Conservation (phyloP, 2,888 invertebrate genomes). For the Atrina japonica region DNA sequence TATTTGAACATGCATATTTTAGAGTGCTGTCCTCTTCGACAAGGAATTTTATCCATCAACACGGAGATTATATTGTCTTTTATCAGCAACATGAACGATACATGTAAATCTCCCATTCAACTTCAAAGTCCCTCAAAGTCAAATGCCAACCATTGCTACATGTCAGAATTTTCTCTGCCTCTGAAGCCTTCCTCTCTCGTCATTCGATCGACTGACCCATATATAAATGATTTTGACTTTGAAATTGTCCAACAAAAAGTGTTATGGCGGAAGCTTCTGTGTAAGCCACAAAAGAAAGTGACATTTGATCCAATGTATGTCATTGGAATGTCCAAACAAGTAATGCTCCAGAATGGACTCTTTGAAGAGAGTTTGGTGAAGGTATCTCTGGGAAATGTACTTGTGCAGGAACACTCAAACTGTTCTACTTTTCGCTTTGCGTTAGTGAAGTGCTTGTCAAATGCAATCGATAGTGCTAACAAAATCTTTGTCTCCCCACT, state of each 20-base stretch:
- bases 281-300: slow-evolving; percentile 57
- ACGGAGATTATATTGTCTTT: slow-evolving; percentile 71
- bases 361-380: slow-evolving; percentile 72
- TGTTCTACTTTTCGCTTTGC: slow-evolving; percentile 48
- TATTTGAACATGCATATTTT: slow-evolving; percentile 67
- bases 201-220: slow-evolving; percentile 44
- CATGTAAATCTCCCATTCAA: slow-evolving; percentile 18
- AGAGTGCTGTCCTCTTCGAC: slow-evolving; percentile 70
- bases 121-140: slow-evolving; percentile 46
- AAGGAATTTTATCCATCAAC: slow-evolving; percentile 63
- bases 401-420: slow-evolving; percentile 16
- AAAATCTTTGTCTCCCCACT: slow-evolving; percentile 71
- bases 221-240: slow-evolving; percentile 44
- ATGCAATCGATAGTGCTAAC: slow-evolving; percentile 58
- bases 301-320: slow-evolving; percentile 68
- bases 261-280: slow-evolving; percentile 64
- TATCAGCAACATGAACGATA: slow-evolving; percentile 50
- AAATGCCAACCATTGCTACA: slow-evolving; percentile 50
- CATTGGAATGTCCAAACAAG: slow-evolving; percentile 68
- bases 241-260: slow-evolving; percentile 67
- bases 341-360: slow-evolving; percentile 68
- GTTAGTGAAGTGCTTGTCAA: slow-evolving; percentile 66
- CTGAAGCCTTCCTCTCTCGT: slow-evolving; percentile 51
- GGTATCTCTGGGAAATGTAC: slow-evolving; percentile 51
- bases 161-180: slow-evolving; percentile 68